Conservation (phyloP, 2,113 vertebrate genomes). For the Proterorhinus semilunaris region DNA sequence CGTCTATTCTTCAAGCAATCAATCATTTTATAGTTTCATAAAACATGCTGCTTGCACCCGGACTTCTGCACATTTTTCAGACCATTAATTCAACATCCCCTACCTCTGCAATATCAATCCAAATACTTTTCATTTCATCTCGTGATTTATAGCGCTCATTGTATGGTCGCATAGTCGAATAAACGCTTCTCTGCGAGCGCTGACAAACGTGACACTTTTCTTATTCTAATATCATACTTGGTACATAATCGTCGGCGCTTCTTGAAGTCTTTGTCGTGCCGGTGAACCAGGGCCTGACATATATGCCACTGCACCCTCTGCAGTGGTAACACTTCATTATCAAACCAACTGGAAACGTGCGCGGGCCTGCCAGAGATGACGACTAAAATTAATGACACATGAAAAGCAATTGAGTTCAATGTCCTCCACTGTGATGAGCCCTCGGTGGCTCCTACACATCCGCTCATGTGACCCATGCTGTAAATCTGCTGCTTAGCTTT, state of each 20-base stretch:
- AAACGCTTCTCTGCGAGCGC: conserved; percentile 1
- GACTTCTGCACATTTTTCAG: conserved; percentile 7
- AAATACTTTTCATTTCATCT: background rate
- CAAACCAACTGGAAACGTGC: conserved; percentile 66
- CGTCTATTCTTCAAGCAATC: background rate
- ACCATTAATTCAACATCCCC: background rate
- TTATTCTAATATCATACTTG: conserved; percentile 4
- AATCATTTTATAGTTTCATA: conserved; percentile 3
- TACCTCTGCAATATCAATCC: background rate
- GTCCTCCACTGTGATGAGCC: conserved; percentile 54
- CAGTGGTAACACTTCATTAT: conserved; percentile 73
- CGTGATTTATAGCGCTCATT: background rate
- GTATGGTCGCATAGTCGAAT: background rate
- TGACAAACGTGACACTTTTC: background rate
- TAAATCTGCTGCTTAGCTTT: conserved; percentile 61
- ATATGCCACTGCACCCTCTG: conserved; percentile 51
- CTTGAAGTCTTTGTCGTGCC: conserved; percentile 33
- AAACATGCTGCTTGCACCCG: background rate
- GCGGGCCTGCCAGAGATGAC: conserved; percentile 64
- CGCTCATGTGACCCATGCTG: conserved; percentile 44
- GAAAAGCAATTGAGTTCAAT: conserved; percentile 75
- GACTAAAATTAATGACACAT: conserved; percentile 76
- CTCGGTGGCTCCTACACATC: conserved; percentile 42
- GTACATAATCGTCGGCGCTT: conserved; percentile 12
- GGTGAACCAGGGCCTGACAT: conserved; percentile 54